These are phyloP conservation scores for Chamaetylas fuelleborni DNA, from an alignment of 2,113 vertebrate species.

Conservation along the genomic window DNA sequence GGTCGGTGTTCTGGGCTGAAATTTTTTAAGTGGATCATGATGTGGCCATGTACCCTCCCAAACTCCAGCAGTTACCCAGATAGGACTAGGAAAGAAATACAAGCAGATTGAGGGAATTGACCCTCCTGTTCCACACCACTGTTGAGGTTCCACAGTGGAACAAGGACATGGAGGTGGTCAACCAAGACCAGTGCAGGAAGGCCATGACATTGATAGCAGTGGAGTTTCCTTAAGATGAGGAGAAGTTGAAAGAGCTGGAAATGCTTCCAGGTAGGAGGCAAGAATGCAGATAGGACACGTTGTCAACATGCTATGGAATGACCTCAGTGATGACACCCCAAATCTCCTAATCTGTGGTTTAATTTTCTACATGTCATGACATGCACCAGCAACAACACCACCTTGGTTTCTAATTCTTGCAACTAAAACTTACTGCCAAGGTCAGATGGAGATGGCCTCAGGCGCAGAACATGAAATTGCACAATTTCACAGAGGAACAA, in stretches of 20 bases:
- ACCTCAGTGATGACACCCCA: neutral
- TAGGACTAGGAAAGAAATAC: neutral
- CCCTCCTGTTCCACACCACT: neutral
- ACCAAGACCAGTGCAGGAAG: too few relatives aligned
- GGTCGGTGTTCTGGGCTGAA: fast-evolving
- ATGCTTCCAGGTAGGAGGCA: neutral
- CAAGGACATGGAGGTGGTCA: neutral
- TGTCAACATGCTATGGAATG: neutral
- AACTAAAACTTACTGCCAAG: neutral
- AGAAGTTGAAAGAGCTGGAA: neutral
- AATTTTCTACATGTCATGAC: fast-evolving
- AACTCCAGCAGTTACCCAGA: neutral
- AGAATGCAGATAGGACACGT: neutral
- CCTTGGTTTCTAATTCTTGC: neutral
- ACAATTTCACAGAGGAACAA: neutral
- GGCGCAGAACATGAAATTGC: neutral
- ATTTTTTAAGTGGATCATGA: neutral
- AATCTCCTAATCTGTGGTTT: neutral
- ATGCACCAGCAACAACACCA: neutral
- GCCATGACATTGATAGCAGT: neutral
- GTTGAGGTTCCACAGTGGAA: too few relatives aligned
- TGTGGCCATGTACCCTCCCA: too few relatives aligned
- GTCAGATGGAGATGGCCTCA: neutral
- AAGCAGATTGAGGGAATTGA: neutral
- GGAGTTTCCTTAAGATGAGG: neutral